Base-by-base conservation (phyloP, 2,113 vertebrate species). In the Chloebia gouldiae region DNA sequence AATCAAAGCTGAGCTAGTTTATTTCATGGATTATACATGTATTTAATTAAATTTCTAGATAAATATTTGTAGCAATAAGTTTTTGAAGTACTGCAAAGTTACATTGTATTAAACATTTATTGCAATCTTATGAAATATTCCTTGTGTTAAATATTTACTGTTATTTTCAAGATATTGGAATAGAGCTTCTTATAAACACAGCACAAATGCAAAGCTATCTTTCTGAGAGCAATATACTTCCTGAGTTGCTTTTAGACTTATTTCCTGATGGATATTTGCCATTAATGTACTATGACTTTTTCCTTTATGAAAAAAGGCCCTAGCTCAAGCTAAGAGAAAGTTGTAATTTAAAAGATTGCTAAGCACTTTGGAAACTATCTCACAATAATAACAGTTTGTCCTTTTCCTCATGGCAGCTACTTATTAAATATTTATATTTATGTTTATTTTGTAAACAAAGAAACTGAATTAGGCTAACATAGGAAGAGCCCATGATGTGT, bases 401-500 rank as follows among this genome's bases (percentile, higher is more conserved):
- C 95, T 96, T 97, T 97, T 96, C 76, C 95, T 96, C 93, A 71
- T 93, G 86, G 86, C 54, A 97, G 87, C 50, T 93, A 86, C 64
- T 45, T 63, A 92, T 98, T 97, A 98, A 98, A 97, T 97, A 98
- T 98, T 97, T 93, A 98, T 96, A 51, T 57, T 82, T 49, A 96
- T 97, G 95, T 96, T 97, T 97, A 97, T 97, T 97, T 97, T 97
- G 93, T 96, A 98, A 98, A 97, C 96, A 96, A 97, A 97, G 69
- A 96, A 97, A 95, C 92, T 35, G 15, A 97, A 97, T 98, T 97
- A 97, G 63, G 40, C 89, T 87, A 97, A 95, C 96, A 97, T 91
- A 91, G 4, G 45, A 97, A 96, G 65, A 96, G 65, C 61, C 56
- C 90, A 95, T 87, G 93, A 97, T 97, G 79, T 75, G 90, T 94